Conservation (phyloP, 2,797 vertebrate species). For the Micromesistius poutassou region DNA sequence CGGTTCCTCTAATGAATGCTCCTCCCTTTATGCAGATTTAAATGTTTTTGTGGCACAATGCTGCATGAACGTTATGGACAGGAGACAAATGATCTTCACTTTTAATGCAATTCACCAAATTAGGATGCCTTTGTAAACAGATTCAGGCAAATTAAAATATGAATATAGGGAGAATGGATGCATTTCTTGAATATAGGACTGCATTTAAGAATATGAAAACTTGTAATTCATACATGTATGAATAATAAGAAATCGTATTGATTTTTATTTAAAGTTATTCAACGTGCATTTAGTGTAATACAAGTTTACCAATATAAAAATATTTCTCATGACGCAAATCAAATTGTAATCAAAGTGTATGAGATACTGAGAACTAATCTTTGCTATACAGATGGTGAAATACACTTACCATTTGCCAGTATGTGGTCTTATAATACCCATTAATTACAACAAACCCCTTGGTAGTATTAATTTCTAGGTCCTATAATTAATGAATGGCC, state of each 20-base stretch:
- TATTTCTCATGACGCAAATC: neutral
- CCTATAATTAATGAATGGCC: neutral
- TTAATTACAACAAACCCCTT: neutral
- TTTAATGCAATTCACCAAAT: slow-evolving; percentile 43
- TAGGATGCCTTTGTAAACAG: neutral
- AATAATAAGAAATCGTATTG: neutral
- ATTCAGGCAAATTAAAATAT: neutral
- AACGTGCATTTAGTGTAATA: neutral
- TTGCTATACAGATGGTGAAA: neutral
- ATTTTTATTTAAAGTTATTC: neutral
- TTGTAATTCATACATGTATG: neutral
- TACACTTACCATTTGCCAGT: neutral
- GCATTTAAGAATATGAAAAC: neutral
- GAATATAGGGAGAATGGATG: neutral
- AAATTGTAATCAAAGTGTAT: neutral
- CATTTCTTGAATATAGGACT: neutral
- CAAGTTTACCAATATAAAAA: neutral
- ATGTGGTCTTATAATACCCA: neutral
- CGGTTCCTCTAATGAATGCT: slow-evolving; percentile 43
- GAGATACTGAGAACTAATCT: neutral
- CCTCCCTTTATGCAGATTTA: slow-evolving; percentile 52
- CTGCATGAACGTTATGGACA: slow-evolving; percentile 41
- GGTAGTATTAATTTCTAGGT: neutral
- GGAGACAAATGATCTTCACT: slow-evolving; percentile 33
- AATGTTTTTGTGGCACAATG: slow-evolving; percentile 26